These are phyloP conservation scores for Recurvirostra avosetta DNA, from an alignment of 2,113 vertebrate genomes.

Conservation along the genomic window DNA sequence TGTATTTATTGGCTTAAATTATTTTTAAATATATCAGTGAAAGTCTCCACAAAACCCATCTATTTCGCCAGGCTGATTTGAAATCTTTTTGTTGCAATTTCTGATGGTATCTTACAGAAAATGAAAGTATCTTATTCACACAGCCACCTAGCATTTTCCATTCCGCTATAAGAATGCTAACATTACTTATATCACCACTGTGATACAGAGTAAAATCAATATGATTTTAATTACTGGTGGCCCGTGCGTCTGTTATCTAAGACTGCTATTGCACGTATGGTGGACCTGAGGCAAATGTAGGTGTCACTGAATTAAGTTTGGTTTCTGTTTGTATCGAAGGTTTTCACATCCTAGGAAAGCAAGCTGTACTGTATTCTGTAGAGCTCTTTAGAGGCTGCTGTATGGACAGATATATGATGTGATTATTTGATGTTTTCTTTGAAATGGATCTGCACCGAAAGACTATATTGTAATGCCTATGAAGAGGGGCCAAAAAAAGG, in stretches of 20 bases:
- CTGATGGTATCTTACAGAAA: neutral
- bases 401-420: neutral
- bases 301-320: neutral
- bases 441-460: neutral
- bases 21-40: neutral
- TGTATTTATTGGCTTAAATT: neutral
- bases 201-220: constrained; percentile 19
- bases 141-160: neutral
- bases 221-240: constrained; percentile 12
- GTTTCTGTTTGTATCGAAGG: neutral
- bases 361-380: neutral
- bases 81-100: neutral
- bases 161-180: neutral
- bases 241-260: neutral
- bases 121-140: neutral
- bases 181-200: neutral
- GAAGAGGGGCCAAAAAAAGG: neutral
- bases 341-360: neutral
- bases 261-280: neutral
- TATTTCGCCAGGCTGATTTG: neutral
- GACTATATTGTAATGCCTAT: neutral
- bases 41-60: neutral
- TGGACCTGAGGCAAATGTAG: neutral
- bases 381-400: neutral
- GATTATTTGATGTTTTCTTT: neutral